A percentile compares a stretch with the other conserved stretches of the same genome.
Evolutionary conservation across 2,113 vertebrate genomes (phyloP).

Genomic region (Ophiodon elongatus): DNA sequence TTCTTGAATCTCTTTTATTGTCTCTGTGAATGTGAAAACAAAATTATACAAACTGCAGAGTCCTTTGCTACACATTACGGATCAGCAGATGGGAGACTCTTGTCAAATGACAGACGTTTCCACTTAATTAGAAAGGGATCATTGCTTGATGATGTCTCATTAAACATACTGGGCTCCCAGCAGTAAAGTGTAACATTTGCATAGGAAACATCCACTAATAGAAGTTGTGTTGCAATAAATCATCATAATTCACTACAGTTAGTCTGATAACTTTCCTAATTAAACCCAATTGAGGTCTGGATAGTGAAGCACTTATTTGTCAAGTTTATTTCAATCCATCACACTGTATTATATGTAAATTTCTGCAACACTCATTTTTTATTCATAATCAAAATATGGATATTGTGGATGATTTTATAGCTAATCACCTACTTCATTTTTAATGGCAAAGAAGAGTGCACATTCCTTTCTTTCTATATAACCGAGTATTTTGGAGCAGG

Average conservation of each 20-base stretch:
- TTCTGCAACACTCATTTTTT: background rate
- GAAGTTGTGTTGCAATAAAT: background rate
- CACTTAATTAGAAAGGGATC: constrained; percentile 43
- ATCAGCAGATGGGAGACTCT: constrained; percentile 21
- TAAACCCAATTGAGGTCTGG: constrained; percentile 1
- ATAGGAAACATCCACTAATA: constrained; percentile 25
- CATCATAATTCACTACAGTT: constrained; percentile 1
- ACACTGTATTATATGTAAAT: background rate
- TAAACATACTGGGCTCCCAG: constrained; percentile 31
- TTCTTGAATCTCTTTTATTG: background rate
- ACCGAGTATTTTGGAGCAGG: background rate
- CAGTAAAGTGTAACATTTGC: constrained; percentile 32
- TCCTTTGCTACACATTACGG: background rate
- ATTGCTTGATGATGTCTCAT: constrained; percentile 26
- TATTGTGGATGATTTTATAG: background rate
- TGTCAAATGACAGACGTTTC: constrained; percentile 27
- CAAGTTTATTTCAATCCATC: background rate
- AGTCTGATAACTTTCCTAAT: constrained; percentile 15
- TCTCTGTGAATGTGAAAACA: constrained; percentile 6
- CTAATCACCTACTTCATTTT: background rate
- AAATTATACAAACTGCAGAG: background rate
- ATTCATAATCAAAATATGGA: background rate
- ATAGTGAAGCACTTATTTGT: background rate
- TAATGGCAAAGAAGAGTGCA: background rate
- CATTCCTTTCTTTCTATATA: constrained; percentile 4